phyloP scores from a whole-genome alignment of 2,797 vertebrate genomes.

The Trachurus trachurus region DNA sequence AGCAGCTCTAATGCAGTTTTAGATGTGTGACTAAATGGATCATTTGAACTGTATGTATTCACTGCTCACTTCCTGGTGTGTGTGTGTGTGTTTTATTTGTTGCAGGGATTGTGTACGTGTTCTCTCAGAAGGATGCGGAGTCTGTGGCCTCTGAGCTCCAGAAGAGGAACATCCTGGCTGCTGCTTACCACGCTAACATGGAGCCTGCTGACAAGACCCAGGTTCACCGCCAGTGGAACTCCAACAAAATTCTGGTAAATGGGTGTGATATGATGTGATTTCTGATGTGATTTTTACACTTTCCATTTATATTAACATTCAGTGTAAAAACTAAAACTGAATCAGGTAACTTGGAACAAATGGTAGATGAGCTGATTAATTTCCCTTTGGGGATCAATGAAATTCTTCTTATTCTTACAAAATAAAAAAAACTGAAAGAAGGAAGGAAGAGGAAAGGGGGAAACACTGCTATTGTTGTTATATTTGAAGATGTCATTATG shows the following conservation, averaged over 20 bases:
- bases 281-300: too few relatives aligned
- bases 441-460: too few relatives aligned
- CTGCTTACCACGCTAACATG: slow-evolving; percentile 94
- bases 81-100: background rate
- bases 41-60: background rate
- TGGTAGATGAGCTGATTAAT: too few relatives aligned
- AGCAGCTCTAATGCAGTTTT: background rate
- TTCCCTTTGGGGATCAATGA: too few relatives aligned
- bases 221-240: slow-evolving; percentile 91
- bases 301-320: too few relatives aligned
- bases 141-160: slow-evolving; percentile 89
- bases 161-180: slow-evolving; percentile 88
- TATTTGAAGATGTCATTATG: background rate
- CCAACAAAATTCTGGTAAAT: slow-evolving; percentile 92
- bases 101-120: slow-evolving; percentile 96
- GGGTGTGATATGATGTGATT: background rate
- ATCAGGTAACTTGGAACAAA: too few relatives aligned
- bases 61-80: background rate
- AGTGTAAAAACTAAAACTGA: too few relatives aligned
- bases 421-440: too few relatives aligned
- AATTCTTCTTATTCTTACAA: too few relatives aligned
- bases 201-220: slow-evolving; percentile 88
- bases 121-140: slow-evolving; percentile 98
- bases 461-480: background rate
- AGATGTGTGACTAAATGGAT: background rate